Conservation (phyloP, 1,140 invertebrate species). For the Drosophila tsacasi region DNA sequence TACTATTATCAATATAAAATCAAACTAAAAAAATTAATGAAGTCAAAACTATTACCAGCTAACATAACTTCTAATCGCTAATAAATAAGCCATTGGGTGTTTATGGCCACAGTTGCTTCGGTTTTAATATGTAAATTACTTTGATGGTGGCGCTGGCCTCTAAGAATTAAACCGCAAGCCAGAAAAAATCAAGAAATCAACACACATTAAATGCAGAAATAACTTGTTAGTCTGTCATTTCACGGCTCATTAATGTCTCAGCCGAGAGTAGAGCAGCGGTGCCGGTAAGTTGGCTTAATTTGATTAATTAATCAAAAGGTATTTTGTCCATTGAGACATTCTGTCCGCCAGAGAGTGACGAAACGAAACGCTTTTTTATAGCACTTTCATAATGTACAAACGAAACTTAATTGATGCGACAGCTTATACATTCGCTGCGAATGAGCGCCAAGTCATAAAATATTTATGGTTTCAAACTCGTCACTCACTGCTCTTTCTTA, state of each 20-base stretch:
- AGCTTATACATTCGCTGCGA: background rate
- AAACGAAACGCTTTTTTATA: slow-evolving; percentile 20
- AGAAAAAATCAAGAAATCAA: slow-evolving; percentile 31
- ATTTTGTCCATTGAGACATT: slow-evolving; percentile 10
- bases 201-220: slow-evolving; percentile 17
- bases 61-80: background rate
- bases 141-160: background rate
- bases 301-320: slow-evolving; percentile 48
- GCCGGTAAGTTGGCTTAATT: slow-evolving; percentile 30
- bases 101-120: slow-evolving; percentile 2
- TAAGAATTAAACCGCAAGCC: slow-evolving; percentile 29
- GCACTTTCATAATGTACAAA: slow-evolving; percentile 21
- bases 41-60: background rate
- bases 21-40: background rate
- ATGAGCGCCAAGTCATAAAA: slow-evolving; percentile 19
- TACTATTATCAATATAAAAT: background rate
- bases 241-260: slow-evolving; percentile 68
- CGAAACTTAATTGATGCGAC: slow-evolving; percentile 5
- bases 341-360: background rate
- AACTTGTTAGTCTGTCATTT: slow-evolving; percentile 69
- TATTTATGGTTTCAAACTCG: slow-evolving; percentile 11
- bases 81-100: slow-evolving; percentile 19
- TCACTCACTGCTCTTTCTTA: background rate
- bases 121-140: slow-evolving; percentile 31
- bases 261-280: slow-evolving; percentile 30